Conservation (phyloP, 2,113 vertebrate genomes). For the Cygnus atratus region DNA sequence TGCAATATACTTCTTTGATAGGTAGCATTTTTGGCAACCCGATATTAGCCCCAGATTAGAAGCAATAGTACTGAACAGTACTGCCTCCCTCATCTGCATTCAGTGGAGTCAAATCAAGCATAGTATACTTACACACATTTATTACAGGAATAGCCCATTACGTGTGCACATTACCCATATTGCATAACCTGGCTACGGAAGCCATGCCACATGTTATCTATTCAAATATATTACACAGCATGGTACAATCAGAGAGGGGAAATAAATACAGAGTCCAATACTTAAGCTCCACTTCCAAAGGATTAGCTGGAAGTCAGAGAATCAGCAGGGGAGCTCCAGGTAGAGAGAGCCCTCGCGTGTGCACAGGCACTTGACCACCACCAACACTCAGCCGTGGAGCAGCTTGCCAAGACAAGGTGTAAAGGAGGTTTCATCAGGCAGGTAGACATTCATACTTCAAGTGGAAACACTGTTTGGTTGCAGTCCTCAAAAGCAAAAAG, state of each 20-base stretch:
- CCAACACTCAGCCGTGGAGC: accelerated
- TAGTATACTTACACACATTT: background rate
- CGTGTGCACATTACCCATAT: background rate
- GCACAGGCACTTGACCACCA: background rate
- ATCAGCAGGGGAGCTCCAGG: background rate
- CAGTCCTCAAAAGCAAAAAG: background rate
- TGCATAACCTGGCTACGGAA: background rate
- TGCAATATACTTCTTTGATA: background rate
- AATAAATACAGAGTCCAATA: background rate
- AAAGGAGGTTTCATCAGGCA: background rate
- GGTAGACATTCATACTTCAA: background rate
- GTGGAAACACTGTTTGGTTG: background rate
- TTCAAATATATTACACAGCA: background rate
- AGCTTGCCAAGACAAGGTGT: background rate
- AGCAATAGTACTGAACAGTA: background rate
- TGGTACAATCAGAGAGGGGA: accelerated
- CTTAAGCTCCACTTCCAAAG: background rate
- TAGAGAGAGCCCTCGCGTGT: background rate
- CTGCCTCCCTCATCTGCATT: background rate
- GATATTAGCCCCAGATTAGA: background rate
- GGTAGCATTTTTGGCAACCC: background rate
- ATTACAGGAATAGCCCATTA: background rate
- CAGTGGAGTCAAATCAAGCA: background rate
- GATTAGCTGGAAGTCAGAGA: background rate
- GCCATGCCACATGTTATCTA: background rate